Conservation (phyloP, 2,113 vertebrate genomes). For the Boleophthalmus pectinirostris region DNA sequence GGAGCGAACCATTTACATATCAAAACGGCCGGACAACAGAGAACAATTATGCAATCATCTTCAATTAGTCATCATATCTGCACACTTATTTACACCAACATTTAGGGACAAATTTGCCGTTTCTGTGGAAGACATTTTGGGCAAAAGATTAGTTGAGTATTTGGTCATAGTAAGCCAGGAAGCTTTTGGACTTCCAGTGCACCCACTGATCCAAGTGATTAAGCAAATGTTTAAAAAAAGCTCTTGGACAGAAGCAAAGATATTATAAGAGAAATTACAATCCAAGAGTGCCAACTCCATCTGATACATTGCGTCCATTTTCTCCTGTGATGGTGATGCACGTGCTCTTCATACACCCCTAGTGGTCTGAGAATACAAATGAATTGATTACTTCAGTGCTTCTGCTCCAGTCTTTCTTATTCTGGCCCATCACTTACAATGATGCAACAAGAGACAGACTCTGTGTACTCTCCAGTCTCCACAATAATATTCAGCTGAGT, state of each 20-base stretch:
- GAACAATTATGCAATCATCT: slow-evolving; percentile 5
- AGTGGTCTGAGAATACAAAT: not conserved
- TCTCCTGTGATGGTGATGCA: not conserved
- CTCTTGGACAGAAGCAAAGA: slow-evolving; percentile 21
- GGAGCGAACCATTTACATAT: slow-evolving; percentile 39
- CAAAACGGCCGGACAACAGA: slow-evolving; percentile 11
- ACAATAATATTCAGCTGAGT: not conserved
- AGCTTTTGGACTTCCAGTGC: slow-evolving; percentile 41
- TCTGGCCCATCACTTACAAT: not conserved
- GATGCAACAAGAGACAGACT: not conserved
- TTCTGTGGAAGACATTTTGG: slow-evolving; percentile 23
- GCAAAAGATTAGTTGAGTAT: slow-evolving; percentile 30
- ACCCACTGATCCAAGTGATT: slow-evolving; percentile 51
- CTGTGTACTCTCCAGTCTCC: not conserved
- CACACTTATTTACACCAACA: not conserved
- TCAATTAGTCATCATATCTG: not conserved
- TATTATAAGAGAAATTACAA: slow-evolving; percentile 18
- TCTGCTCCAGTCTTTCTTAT: not conserved
- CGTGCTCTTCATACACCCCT: not conserved
- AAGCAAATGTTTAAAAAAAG: slow-evolving; percentile 49
- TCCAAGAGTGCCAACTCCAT: slow-evolving; percentile 16
- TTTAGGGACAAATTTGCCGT: slow-evolving; percentile 5
- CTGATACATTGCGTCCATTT: not conserved
- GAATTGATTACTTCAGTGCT: not conserved
- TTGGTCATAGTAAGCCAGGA: slow-evolving; percentile 39